Base-by-base conservation (phyloP, 2,113 vertebrate species). In the Hylia prasina region DNA sequence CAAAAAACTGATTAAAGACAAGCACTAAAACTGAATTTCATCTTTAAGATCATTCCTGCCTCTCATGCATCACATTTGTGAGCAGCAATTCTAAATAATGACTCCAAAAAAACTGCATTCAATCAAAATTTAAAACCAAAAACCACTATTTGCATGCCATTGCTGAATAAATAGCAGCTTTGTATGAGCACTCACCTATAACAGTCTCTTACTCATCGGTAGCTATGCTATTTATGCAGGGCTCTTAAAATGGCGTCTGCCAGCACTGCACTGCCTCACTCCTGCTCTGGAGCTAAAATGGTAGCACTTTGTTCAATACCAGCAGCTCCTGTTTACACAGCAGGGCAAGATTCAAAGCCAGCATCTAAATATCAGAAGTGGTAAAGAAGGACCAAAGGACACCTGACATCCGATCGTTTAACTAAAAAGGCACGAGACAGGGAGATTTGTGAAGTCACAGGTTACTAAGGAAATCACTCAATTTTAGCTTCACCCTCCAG, bases 161-260 rank as follows among this genome's bases (percentile, higher is more conserved):
- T 93, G 94, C 95, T 97, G 95, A 97, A 97, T 96, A 97, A 97
- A 97, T 94, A 97, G 94, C 97, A 97, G 98, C 97, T 98, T 97
- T 97, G 96, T 96, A 98, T 95, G 97, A 98, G 97, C 97, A 98
- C 98, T 98, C 98, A 98, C 98, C 98, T 98, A 98, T 98, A 98
- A 98, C 98, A 98, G 98, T 98, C 97, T 97, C 98, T 98, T 98
- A 98, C 97, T 98, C 98, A 98, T 98, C 98, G 97, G 97, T 97
- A 98, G 98, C 98, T 98, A 98, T 98, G 98, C 97, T 98, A 98
- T 98, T 98, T 98, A 98, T 98, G 98, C 98, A 98, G 98, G 97
- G 97, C 97, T 98, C 98, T 97, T 98, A 98, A 98, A 98, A 98
- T 98, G 98, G 98, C 98, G 98, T 98, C 98, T 98, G 98, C 97